Base-by-base conservation (phyloP, 2,888 invertebrate genomes). In the Busseola fusca region DNA sequence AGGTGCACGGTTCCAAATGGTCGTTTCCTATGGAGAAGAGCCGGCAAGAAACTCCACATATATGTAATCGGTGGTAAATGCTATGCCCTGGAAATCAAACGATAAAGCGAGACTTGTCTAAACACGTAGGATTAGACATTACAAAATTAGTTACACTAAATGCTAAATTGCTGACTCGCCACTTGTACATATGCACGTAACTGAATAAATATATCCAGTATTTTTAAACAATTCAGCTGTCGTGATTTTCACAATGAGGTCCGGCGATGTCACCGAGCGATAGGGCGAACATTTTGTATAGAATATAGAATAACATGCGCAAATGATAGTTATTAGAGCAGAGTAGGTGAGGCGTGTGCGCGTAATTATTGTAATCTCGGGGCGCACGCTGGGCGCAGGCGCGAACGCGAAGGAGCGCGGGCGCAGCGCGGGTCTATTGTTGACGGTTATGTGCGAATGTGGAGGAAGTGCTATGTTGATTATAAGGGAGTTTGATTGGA, bases 271-370 rank as follows among this genome's bases (percentile, higher is more conserved):
- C 91, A 90, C 88, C 83, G 69, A 71, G 74, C 90, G 91, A 93
- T 93, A 93, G 88, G 86, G 90, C 88, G 89, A 89, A 85, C 90
- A 89, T 92, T 94, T 93, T 92, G 92, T 91, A 91, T 91, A 87
- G 92, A 90, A 92, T 92, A 93, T 92, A 94, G 93, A 94, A 93
- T 94, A 94, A 94, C 94, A 94, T 91, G 93, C 88, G 93, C 92
- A 95, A 95, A 95, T 95, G 91, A 95, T 92, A 95, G 95, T 95
- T 93, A 94, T 95, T 95, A 95, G 88, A 87, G 88, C 86, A 88
- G 86, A 85, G 89, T 87, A 89, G 91, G 92, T 86, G 91, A 88
- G 91, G 91, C 94, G 94, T 93, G 94, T 92, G 87, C 88, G 81
- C 90, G 90, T 95, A 95, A 95, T 95, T 94, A 94, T 94, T 95